Conservation (phyloP, 2,888 invertebrate genomes). For the Drosophila setosimentum region DNA sequence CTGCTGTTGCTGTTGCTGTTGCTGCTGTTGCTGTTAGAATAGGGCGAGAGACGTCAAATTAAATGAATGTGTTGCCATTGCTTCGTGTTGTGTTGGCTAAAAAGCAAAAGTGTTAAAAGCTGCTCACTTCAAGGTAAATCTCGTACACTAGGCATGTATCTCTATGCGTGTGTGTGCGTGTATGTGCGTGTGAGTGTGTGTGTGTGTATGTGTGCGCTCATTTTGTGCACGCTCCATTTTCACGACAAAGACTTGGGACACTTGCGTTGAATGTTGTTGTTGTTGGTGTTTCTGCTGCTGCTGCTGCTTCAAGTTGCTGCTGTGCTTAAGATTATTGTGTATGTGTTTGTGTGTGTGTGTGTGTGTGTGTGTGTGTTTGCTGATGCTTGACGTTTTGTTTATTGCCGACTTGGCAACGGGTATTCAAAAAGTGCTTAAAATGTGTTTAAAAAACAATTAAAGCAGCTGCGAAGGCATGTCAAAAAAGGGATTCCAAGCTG, state of each 20-base stretch:
- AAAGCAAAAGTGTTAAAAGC: constrained; percentile 77
- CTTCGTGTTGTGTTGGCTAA: constrained; percentile 37
- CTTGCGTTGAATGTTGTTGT: constrained; percentile 18
- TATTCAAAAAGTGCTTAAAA: constrained; percentile 60
- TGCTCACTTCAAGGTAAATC: constrained; percentile 79
- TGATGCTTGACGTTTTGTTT: constrained; percentile 69
- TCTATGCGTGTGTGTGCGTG: constrained; percentile 8
- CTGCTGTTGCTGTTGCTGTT: neutral
- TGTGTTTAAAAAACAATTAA: constrained; percentile 79
- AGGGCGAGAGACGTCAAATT: constrained; percentile 63
- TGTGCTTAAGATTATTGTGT: constrained; percentile 43
- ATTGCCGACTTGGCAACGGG: constrained; percentile 48
- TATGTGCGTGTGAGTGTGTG: constrained; percentile 18
- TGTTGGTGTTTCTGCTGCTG: constrained; percentile 8
- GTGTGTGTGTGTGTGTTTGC: constrained; percentile 41
- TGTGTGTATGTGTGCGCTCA: constrained; percentile 31
- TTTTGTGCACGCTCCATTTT: constrained; percentile 58
- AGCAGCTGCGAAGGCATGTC: constrained; percentile 45
- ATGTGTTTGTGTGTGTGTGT: constrained; percentile 16
- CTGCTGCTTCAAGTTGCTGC: constrained; percentile 23
- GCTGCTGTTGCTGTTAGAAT: constrained; percentile 16
- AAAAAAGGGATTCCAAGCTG: neutral
- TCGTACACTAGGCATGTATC: constrained; percentile 22
- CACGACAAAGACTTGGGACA: constrained; percentile 42
- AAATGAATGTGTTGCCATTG: constrained; percentile 68